Conservation (phyloP, 2,113 vertebrate species). For the Maccullochella peelii region DNA sequence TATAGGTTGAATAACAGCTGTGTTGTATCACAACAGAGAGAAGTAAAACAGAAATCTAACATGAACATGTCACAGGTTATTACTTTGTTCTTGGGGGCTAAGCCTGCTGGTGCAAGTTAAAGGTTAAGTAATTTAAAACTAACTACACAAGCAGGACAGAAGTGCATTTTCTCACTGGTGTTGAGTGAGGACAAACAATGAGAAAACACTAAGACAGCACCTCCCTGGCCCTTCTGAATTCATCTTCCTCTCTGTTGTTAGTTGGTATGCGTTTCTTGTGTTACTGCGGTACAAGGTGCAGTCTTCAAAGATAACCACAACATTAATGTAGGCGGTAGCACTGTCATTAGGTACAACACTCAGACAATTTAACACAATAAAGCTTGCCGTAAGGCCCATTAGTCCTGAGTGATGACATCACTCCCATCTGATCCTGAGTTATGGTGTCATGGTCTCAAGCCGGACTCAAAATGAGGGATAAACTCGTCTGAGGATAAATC, state of each 20-base stretch:
- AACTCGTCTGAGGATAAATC: slow-evolving; percentile 62
- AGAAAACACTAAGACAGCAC: slow-evolving; percentile 1
- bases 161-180: slow-evolving; percentile 1
- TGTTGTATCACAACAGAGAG: slow-evolving; percentile 11
- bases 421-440: slow-evolving; percentile 52
- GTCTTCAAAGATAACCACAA: slow-evolving; percentile 37
- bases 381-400: slow-evolving; percentile 57
- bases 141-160: slow-evolving; percentile 3
- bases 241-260: not conserved
- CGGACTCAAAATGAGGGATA: slow-evolving; percentile 43
- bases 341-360: slow-evolving; percentile 55
- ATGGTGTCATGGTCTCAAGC: slow-evolving; percentile 44
- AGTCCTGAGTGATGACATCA: slow-evolving; percentile 69
- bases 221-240: not conserved
- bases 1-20: not conserved
- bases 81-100: slow-evolving; percentile 7
- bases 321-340: slow-evolving; percentile 36
- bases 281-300: not conserved
- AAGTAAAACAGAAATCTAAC: slow-evolving; percentile 9
- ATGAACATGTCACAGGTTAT: slow-evolving; percentile 27
- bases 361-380: slow-evolving; percentile 69
- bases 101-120: not conserved
- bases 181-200: slow-evolving; percentile 21
- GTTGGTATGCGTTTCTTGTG: not conserved
- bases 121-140: slow-evolving; percentile 14